Percentiles rank a stretch among this genome's conserved stretches.
Conservation (phyloP, 2,888 invertebrate genomes). For the Caenorhabditis doughertyi region DNA sequence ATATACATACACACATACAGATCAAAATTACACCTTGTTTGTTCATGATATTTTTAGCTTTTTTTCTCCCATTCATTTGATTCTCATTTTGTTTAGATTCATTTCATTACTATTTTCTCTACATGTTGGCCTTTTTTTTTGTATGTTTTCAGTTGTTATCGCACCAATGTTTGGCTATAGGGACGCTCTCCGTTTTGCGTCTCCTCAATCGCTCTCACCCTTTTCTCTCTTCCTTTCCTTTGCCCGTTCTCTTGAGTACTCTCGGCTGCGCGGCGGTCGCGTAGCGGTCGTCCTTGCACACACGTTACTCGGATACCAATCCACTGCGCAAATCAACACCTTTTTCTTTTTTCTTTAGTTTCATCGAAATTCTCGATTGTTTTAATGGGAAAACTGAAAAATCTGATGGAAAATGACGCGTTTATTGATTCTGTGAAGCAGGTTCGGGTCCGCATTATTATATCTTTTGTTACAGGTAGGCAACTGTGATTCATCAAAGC, state of each 20-base stretch:
- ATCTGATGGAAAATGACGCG: too few species aligned
- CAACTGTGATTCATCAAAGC: conserved; percentile 2
- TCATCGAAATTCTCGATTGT: background rate
- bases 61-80: background rate
- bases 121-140: conserved; percentile 3
- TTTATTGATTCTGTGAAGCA: too few species aligned
- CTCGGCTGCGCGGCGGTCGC: conserved; percentile 51
- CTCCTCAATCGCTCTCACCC: background rate
- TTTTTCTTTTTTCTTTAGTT: background rate
- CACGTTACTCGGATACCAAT: conserved; percentile 35
- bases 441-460: too few species aligned
- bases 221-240: background rate
- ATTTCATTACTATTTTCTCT: background rate
- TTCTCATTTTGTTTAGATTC: background rate
- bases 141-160: conserved; percentile 35
- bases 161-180: conserved; percentile 38
- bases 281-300: conserved; percentile 39
- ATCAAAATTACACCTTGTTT: conserved; percentile 37
- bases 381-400: too few species aligned
- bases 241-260: conserved; percentile 35
- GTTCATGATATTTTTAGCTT: conserved; percentile 27
- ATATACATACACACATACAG: background rate
- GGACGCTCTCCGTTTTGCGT: conserved; percentile 3
- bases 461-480: background rate
- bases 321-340: background rate